Evolutionary conservation across 2,113 vertebrate genomes (phyloP).

Genomic region (Hyperoodon ampullatus): DNA sequence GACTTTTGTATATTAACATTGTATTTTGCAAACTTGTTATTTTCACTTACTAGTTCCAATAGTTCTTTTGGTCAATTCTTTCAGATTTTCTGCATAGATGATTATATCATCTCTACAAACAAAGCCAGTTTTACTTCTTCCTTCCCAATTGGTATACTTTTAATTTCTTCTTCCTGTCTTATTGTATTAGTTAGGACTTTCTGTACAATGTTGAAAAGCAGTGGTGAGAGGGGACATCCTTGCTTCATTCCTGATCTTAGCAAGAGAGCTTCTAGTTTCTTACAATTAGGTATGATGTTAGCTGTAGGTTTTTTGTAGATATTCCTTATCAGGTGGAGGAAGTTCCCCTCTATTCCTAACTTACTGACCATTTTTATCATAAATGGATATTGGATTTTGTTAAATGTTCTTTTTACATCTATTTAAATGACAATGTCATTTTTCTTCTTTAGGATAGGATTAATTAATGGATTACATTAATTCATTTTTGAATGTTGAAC

Average conservation of each 20-base stretch:
- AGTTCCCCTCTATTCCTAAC: not conserved
- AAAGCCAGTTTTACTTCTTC: not conserved
- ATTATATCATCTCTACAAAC: not conserved
- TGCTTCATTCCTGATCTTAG: not conserved
- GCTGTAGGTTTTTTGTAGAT: not conserved
- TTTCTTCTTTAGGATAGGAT: not conserved
- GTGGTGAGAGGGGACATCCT: not conserved
- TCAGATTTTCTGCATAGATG: not conserved
- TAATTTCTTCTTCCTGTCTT: not conserved
- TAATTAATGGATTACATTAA: not conserved
- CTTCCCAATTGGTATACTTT: not conserved
- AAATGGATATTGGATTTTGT: not conserved
- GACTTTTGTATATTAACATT: not conserved
- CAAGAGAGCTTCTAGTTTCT: not conserved
- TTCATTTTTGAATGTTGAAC: not conserved
- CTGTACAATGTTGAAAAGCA: not conserved
- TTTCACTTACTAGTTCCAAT: not conserved
- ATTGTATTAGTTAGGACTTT: not conserved
- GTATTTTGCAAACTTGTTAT: not conserved
- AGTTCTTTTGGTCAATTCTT: not conserved
- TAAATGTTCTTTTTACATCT: not conserved
- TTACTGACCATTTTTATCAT: not conserved
- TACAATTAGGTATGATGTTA: not conserved
- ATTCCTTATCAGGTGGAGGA: not conserved
- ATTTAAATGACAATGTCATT: not conserved